Evolutionary conservation across 1,140 invertebrate genomes (phyloP).

Genomic region (Hypothenemus hampei): DNA sequence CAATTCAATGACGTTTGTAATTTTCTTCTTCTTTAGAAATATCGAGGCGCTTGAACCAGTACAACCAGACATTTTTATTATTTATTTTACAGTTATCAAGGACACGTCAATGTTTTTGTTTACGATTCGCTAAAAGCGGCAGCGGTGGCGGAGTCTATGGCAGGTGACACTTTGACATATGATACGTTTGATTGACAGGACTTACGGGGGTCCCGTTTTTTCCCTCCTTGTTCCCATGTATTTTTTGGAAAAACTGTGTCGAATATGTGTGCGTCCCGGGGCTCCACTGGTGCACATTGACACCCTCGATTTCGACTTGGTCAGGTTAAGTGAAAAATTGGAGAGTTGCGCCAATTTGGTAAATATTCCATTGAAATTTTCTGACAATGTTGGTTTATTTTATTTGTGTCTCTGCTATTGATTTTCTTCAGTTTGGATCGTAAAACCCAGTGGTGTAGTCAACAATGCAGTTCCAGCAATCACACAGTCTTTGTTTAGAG

Average conservation of each 20-base stretch:
- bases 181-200: constrained; percentile 44
- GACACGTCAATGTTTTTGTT: constrained; percentile 33
- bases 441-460: constrained; percentile 3
- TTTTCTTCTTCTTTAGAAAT: no score
- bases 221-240: constrained; percentile 38
- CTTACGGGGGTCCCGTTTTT: constrained; percentile 9
- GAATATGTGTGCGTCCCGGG: constrained; percentile 39
- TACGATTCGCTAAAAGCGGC: constrained; percentile 28
- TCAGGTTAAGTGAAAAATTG: constrained; percentile 42
- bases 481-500: neutral
- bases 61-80: no score
- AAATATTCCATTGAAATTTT: constrained; percentile 33
- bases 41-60: no score
- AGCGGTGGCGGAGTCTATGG: no score
- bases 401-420: constrained; percentile 37
- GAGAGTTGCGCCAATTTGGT: constrained; percentile 41
- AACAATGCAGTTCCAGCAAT: no score
- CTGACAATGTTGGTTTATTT: no score
- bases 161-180: constrained; percentile 45
- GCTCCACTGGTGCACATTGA: constrained; percentile 39
- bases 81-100: neutral
- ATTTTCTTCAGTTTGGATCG: constrained; percentile 41
- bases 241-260: constrained; percentile 42
- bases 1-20: no score
- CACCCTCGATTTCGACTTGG: constrained; percentile 36